phyloP scores from a whole-genome alignment of 1,140 invertebrate species.

The Tribolium madens region DNA sequence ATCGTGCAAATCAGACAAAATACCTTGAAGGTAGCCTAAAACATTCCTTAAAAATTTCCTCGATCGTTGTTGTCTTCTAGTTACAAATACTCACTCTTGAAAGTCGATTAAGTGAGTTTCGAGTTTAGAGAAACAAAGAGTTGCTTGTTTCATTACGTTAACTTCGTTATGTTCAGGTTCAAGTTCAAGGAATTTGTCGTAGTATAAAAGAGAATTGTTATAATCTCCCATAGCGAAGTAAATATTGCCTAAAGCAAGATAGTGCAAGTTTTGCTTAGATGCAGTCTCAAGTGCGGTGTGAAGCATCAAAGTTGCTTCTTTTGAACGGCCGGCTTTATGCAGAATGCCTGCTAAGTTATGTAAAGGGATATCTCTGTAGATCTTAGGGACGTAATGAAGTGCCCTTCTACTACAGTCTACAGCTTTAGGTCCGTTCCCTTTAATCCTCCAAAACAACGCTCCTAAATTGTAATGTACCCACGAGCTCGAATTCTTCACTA shows the following conservation, averaged over 20 bases:
- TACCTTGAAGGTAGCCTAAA: conserved; percentile 73
- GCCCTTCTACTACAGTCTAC: conserved; percentile 85
- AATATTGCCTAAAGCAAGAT: conserved; percentile 84
- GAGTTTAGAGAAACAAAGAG: conserved; percentile 78
- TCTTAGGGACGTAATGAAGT: conserved; percentile 80
- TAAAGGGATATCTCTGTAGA: conserved; percentile 83
- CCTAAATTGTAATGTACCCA: conserved; percentile 90
- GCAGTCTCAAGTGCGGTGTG: conserved; percentile 85
- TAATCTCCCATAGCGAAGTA: conserved; percentile 78
- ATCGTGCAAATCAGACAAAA: conserved; percentile 74
- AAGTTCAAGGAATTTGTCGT: conserved; percentile 78
- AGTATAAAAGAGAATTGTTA: conserved; percentile 74
- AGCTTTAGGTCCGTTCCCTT: conserved; percentile 82
- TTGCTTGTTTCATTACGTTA: conserved; percentile 73
- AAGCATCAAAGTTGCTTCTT: conserved; percentile 84
- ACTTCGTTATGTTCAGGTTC: conserved; percentile 68
- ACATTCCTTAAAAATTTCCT: conserved; percentile 33
- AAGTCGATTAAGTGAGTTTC: conserved; percentile 74
- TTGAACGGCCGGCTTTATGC: conserved; percentile 77
- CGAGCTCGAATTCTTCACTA: conserved; percentile 79
- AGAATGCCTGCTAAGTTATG: conserved; percentile 86
- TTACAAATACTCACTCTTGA: conserved; percentile 71
- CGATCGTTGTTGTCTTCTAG: not conserved
- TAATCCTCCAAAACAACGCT: conserved; percentile 86
- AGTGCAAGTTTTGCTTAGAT: conserved; percentile 76